Evolutionary conservation across 2,888 invertebrate species (phyloP).

Genomic region (Tubulanus polymorphus): DNA sequence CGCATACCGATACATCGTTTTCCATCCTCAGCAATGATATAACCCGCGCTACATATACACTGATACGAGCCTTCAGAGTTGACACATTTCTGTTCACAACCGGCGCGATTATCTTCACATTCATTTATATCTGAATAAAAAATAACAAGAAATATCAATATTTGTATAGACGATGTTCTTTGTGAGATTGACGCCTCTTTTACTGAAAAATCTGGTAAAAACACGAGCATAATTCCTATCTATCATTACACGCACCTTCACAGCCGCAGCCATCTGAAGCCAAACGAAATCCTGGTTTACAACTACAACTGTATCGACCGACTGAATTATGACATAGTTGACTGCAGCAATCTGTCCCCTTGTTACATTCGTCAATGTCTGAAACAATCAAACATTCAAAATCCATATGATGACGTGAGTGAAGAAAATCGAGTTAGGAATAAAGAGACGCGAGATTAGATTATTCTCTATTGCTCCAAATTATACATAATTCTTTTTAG

Average conservation of each 20-base stretch:
- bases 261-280: slow-evolving; percentile 37
- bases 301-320: slow-evolving; percentile 47
- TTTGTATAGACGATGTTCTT: too few species aligned
- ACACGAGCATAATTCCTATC: too few species aligned
- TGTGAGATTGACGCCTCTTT: too few species aligned
- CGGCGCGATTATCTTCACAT: slow-evolving; percentile 63
- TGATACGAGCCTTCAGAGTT: slow-evolving; percentile 72
- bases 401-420: not conserved
- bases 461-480: not conserved
- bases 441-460: too few species aligned
- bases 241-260: slow-evolving; percentile 38
- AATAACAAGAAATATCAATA: too few species aligned
- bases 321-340: slow-evolving; percentile 62
- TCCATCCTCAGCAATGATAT: slow-evolving; percentile 38
- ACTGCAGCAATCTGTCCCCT: slow-evolving; percentile 63
- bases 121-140: slow-evolving; percentile 68
- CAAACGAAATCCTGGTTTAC: slow-evolving; percentile 40
- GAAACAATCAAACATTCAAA: not conserved
- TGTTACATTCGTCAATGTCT: slow-evolving; percentile 57
- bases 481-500: not conserved
- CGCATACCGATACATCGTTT: slow-evolving; percentile 37
- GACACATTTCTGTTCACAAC: slow-evolving; percentile 66
- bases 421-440: too few species aligned
- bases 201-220: too few species aligned
- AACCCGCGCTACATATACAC: slow-evolving; percentile 56